Evolutionary conservation across 2,888 invertebrate species (phyloP), one percentile per base, ranked within the genome.

Genomic region (Drosophila trichaetosa): DNA sequence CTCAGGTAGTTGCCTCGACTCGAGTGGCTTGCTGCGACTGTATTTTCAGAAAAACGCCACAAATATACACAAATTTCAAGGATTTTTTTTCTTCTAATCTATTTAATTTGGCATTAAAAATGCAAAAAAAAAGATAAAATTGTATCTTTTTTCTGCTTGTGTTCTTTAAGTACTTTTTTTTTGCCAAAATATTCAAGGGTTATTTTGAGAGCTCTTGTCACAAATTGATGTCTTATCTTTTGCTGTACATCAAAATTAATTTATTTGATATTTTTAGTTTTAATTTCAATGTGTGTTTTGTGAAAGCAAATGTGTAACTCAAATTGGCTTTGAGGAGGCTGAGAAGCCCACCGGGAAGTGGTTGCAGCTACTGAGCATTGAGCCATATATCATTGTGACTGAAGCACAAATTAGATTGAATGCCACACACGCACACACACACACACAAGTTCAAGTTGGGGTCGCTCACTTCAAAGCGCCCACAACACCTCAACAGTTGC

Each of bases 401-500:
- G 33, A 48, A 54, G 56, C 54, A 69, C 66, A 76, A 67, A 54
- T 76, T 59, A 71, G 57, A 67, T 70, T 61, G 65, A 62, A 58
- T 65, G 62, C 74, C 74, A 74, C 74, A 24, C 46, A 46, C 24
- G 21, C 24, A 24, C 62, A 53, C 57, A 56, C 64, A 31, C 64
- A 29, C n/a, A 34, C 38, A 49, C 33, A 33, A 60, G 33, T 40
- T 21, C 13, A 34, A 40, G 34, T 48, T 34, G 40, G 60, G 49
- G 27, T 31, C 56, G 58, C 40, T 52, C 53, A 68, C 63, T 68
- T 74, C 74, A 74, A 64, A 59, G 69, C 49, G 62, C 61, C 52
- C 54, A 58, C 46, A 60, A 77, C 73, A 75, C 71, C 71, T 67
- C 71, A 69, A 65, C 72, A 67, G 73, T 70, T 79, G 67, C 80